Base-by-base conservation (phyloP, 2,797 vertebrate genomes). In the Smutsia temminckii region DNA sequence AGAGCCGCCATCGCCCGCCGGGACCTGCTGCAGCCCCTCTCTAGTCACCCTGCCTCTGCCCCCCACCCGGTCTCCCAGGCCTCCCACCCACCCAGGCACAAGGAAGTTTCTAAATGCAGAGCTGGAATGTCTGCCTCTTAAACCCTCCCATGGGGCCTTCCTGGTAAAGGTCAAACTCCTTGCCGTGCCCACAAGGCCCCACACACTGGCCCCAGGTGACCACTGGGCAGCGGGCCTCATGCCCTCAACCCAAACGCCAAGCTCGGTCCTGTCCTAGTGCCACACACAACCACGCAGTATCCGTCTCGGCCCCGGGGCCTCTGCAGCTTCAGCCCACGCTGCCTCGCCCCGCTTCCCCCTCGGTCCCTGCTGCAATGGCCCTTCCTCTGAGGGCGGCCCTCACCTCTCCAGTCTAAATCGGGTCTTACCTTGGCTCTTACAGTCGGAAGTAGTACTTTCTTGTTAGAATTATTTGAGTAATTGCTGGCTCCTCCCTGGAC, bases 251-350 rank as follows among this genome's bases (percentile, higher is more conserved):
- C 16, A 20, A 12, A 46, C 53, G 42, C 32, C 21, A 71, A 64
- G 51, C 20, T 2, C 46, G 14, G 53, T 77, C 21, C 42, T 8
- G 6, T 29, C 57, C 23, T 1, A 1, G 21, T 0, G 17, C 29
- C 8, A 0, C 49, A 21, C 4, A 2, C 81, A 32, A 11, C 64
- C 71, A 23, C 46, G 6, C 0, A 0, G 51, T 1, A 0, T 5
- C 20, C 49, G 14, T 66, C 21, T 46, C 64, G 8, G 27, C 64
- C 90, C 32, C 68, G 34, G 71, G 72, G 51, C 89, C 81, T 88
- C 74, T 86, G 27, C 11, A 16, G n/a, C 23, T 59, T 11, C 84
- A 1, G 6, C 59, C 53, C 51, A 37, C 12, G n/a, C 6, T 5
- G 4, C 59, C 55, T 55, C 1, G 6, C 32, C 0, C 71, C n/a